These are phyloP conservation scores for Quiscalus mexicanus DNA, from an alignment of 2,113 vertebrate species.

Conservation along the genomic window DNA sequence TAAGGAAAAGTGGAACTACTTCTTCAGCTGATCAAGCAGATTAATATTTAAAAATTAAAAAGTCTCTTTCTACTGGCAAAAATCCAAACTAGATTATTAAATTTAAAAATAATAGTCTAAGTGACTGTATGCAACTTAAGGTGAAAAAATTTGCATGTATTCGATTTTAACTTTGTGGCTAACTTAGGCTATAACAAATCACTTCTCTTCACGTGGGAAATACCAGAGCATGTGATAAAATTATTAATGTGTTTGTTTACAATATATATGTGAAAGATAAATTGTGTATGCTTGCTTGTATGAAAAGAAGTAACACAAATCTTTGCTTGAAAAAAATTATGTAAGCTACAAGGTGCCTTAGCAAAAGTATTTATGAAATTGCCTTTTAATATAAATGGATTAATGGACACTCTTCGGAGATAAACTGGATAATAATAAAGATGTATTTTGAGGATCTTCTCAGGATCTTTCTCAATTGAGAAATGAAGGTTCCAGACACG, in stretches of 20 bases:
- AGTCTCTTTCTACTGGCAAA: not conserved
- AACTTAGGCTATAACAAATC: not conserved
- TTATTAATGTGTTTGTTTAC: slow-evolving; percentile 25
- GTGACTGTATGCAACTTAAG: not conserved
- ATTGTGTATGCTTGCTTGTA: not conserved
- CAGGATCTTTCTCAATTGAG: not conserved
- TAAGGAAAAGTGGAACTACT: not conserved
- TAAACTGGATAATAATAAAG: not conserved
- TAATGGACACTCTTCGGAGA: not conserved
- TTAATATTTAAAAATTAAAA: not conserved
- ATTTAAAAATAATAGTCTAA: not conserved
- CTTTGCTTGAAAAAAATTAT: not conserved
- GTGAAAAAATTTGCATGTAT: not conserved
- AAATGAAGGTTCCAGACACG: not conserved
- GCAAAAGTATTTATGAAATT: not conserved
- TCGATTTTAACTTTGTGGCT: not conserved
- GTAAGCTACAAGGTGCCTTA: not conserved
- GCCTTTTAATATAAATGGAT: slow-evolving; percentile 5
- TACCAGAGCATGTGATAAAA: not conserved
- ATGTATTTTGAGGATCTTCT: not conserved
- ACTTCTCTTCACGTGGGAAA: not conserved
- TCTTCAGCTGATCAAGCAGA: not conserved
- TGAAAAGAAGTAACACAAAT: not conserved
- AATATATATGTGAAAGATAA: not conserved
- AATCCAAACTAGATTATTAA: not conserved